Evolutionary conservation across 2,888 invertebrate species (phyloP).

Genomic region (Erynnis tages): DNA sequence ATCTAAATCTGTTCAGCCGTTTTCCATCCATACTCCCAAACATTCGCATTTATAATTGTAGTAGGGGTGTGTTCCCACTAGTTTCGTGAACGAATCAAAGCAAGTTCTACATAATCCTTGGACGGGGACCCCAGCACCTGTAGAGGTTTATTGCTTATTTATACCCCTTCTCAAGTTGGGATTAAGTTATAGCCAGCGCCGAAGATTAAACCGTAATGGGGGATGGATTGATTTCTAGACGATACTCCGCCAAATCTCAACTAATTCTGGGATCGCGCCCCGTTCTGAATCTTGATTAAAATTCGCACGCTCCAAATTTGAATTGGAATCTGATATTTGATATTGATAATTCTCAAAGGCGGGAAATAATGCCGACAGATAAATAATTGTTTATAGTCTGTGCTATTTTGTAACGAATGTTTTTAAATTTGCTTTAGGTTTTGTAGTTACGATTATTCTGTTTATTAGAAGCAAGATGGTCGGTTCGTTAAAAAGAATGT

Average conservation of each 20-base stretch:
- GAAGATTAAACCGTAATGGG: slow-evolving; percentile 79
- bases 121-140: slow-evolving; percentile 62
- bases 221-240: slow-evolving; percentile 78
- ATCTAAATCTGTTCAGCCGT: no score
- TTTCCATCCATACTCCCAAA: no score
- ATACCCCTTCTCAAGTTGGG: slow-evolving; percentile 73
- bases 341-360: background rate
- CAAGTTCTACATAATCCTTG: slow-evolving; percentile 52
- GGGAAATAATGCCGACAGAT: background rate
- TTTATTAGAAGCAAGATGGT: no score
- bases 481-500: background rate
- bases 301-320: slow-evolving; percentile 14
- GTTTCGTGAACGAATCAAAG: slow-evolving; percentile 34
- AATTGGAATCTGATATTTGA: slow-evolving; percentile 1
- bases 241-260: slow-evolving; percentile 58
- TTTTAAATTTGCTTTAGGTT: background rate
- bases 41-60: no score
- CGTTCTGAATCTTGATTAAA: slow-evolving; percentile 48
- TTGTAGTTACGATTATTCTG: no score
- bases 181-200: slow-evolving; percentile 79
- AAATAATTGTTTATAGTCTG: background rate
- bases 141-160: slow-evolving; percentile 79
- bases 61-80: no score
- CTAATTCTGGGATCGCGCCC: slow-evolving; percentile 53
- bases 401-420: background rate